These are phyloP conservation scores for Drosophila recens DNA, from an alignment of 2,888 invertebrate genomes.

Conservation along the genomic window DNA sequence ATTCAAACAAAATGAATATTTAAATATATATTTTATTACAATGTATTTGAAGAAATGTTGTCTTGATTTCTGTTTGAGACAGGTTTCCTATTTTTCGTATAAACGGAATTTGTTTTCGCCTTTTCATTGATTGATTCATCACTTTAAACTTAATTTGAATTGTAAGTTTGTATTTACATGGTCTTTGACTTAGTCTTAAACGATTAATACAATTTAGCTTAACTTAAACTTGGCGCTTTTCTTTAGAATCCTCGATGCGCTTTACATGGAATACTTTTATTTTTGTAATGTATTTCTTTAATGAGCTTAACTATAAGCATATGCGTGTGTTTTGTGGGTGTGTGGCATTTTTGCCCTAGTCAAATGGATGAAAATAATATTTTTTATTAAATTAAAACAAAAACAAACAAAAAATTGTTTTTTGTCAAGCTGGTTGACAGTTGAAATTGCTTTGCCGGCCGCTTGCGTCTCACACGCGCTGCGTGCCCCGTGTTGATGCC, in stretches of 20 bases:
- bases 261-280: constrained; percentile 51
- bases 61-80: constrained; percentile 43
- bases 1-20: constrained; percentile 34
- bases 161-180: constrained; percentile 42
- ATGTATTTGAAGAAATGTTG: constrained; percentile 24
- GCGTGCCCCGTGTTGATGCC: background rate
- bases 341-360: constrained; percentile 25
- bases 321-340: constrained; percentile 11
- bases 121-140: background rate
- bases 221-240: constrained; percentile 35
- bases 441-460: constrained; percentile 46
- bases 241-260: constrained; percentile 18
- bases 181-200: constrained; percentile 50
- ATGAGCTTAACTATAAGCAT: constrained; percentile 37
- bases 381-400: constrained; percentile 14
- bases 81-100: constrained; percentile 7
- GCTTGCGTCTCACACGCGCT: constrained; percentile 41
- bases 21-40: constrained; percentile 18
- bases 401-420: constrained; percentile 25
- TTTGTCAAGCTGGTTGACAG: constrained; percentile 36
- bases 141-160: constrained; percentile 3
- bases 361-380: constrained; percentile 23
- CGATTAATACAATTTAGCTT: constrained; percentile 29
- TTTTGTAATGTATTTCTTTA: constrained; percentile 21
- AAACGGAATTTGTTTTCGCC: constrained; percentile 19